Base-by-base conservation (phyloP, 2,113 vertebrate genomes). In the Seriola aureovittata region DNA sequence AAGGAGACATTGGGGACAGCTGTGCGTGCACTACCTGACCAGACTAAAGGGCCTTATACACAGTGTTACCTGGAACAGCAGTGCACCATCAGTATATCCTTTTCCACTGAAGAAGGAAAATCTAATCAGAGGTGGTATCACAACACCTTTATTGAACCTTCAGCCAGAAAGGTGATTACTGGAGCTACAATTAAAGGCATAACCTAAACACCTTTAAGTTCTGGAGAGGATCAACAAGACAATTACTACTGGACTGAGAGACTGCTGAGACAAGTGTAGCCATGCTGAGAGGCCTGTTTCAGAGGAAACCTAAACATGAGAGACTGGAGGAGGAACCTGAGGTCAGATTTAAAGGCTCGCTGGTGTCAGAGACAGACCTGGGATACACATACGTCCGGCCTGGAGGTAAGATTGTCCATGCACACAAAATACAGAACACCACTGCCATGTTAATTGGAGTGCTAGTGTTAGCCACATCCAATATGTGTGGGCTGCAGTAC, bases 341-440 rank as follows among this genome's bases (percentile, higher is more conserved):
- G 23, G 82, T 88, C 7, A 95, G 95, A 81, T 97, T 96, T 81
- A 97, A 96, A 88, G 98, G 98, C 64, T 96, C 95, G 60, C 69
- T 97, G 91, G 96, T 98, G 81, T 96, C 95, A 0, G 97, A 99
- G 95, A 95, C 88, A 80, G 96, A 97, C 73, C 95, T 99, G 66
- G 95, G 94, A 80, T 97, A 96, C 72, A 95, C 93, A 68, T 97
- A 97, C 66, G 93, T 96, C 78, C 94, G 91, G 72, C 97, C 97
- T 19, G 97, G 97, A 97, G 98, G 98, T 99, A 97, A 97, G 97
- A 77, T 68, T 29, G 25, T 79, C 68, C 21, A 11, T n/a, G n/a
- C 40, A 68, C 32, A 40, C 62, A 21, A 42, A 17, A 13, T 10
- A 66, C 23, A 52, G 14, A 60, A 32, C 36, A 1, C 16, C 6